Conservation (phyloP, 2,113 vertebrate species). For the Mola mola region DNA sequence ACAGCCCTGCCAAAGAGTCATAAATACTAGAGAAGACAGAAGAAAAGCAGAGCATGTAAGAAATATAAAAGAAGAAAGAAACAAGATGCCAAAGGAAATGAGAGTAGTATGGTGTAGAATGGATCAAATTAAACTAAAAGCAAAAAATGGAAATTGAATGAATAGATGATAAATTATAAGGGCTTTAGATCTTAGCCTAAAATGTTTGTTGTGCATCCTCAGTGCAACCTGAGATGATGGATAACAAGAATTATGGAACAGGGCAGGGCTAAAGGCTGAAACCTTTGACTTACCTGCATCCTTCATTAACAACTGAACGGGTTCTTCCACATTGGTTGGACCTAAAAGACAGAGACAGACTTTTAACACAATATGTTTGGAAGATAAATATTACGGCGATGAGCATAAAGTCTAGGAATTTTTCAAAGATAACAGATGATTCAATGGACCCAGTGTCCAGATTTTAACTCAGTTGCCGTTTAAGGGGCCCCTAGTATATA, state of each 20-base stretch:
- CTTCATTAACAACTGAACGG: constrained; percentile 92
- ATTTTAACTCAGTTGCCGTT: constrained; percentile 2
- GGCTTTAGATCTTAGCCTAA: too few species aligned
- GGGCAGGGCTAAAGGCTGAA: not conserved
- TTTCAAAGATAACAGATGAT: not conserved
- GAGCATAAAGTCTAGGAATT: not conserved
- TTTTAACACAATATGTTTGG: not conserved
- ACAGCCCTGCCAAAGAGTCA: constrained; percentile 28
- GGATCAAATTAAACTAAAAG: too few species aligned
- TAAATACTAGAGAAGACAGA: constrained; percentile 17
- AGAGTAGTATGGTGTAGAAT: not conserved
- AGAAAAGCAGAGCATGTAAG: not conserved
- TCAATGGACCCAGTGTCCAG: not conserved
- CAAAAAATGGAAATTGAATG: too few species aligned
- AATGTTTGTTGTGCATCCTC: too few species aligned
- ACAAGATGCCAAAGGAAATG: not conserved
- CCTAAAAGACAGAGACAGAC: constrained; percentile 74
- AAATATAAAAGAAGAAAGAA: not conserved
- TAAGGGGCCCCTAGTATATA: not conserved
- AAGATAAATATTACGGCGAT: not conserved
- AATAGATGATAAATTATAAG: too few species aligned
- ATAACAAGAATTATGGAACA: too few species aligned
- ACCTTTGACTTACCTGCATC: constrained; percentile 88
- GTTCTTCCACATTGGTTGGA: constrained; percentile 87
- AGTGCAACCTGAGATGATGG: too few species aligned